These are phyloP conservation scores for Porites lobata DNA, from an alignment of 92 coral and sea anemone genomes.

Conservation along the genomic window DNA sequence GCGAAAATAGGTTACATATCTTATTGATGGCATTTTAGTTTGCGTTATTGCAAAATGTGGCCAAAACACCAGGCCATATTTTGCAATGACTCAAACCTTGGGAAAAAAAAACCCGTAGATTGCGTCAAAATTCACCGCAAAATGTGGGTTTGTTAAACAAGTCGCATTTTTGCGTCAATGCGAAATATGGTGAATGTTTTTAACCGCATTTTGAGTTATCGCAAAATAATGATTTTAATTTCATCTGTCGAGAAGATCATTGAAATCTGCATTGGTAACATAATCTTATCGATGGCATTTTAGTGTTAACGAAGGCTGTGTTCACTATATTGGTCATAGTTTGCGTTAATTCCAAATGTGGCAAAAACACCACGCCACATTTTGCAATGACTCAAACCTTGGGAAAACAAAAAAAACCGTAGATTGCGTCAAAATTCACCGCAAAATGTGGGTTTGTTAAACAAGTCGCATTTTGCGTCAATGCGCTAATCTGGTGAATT, in stretches of 20 bases:
- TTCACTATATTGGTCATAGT: too few relatives aligned
- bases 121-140: background rate
- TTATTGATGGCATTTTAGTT: background rate
- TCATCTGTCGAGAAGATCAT: too few relatives aligned
- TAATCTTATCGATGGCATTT: background rate
- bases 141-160: background rate
- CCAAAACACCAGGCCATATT: background rate
- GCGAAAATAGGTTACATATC: background rate
- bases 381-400: background rate
- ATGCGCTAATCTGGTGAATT: background rate
- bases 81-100: background rate
- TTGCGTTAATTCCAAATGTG: background rate
- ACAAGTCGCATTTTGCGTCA: background rate
- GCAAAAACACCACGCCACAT: background rate
- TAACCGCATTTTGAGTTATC: background rate
- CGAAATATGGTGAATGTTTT: background rate
- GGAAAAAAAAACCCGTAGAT: background rate
- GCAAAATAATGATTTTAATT: too few relatives aligned
- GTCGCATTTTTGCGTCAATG: constrained; percentile 1
- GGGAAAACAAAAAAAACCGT: background rate
- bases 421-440: background rate
- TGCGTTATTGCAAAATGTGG: background rate
- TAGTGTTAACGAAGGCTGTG: too few relatives aligned
- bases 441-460: constrained; percentile 2
- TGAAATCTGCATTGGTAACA: too few relatives aligned